These are phyloP conservation scores for Coleophora flavipennella DNA, from an alignment of 2,888 invertebrate species.

Conservation along the genomic window DNA sequence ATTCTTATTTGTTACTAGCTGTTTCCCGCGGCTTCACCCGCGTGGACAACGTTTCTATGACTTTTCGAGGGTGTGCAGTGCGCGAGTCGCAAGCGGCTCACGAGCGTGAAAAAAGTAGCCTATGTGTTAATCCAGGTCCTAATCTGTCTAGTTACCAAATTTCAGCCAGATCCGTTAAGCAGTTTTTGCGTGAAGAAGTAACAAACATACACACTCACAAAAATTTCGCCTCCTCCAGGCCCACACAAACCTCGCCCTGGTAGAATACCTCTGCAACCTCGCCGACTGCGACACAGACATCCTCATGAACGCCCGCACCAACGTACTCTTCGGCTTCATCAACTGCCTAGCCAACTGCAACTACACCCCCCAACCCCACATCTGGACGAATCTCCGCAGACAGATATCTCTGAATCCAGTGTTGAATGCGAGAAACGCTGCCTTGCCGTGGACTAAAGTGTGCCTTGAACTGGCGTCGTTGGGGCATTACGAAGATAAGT, in stretches of 20 bases:
- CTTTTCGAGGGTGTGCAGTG: too few species aligned
- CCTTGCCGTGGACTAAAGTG: slow-evolving; percentile 67
- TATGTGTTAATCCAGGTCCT: too few species aligned
- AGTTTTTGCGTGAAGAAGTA: too few species aligned
- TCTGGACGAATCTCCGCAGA: slow-evolving; percentile 31
- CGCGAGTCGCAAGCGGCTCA: too few species aligned
- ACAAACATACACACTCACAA: too few species aligned
- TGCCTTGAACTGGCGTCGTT: slow-evolving; percentile 72
- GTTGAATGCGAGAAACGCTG: slow-evolving; percentile 38
- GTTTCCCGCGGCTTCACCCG: too few species aligned
- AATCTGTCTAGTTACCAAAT: too few species aligned
- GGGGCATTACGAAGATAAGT: slow-evolving; percentile 67
- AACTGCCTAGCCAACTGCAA: slow-evolving; percentile 72
- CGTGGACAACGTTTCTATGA: too few species aligned
- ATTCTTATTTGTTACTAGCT: too few species aligned
- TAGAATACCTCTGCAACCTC: slow-evolving; percentile 71
- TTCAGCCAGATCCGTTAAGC: too few species aligned
- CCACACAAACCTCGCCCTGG: slow-evolving; percentile 69
- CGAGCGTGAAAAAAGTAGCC: too few species aligned
- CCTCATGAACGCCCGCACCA: slow-evolving; percentile 45
- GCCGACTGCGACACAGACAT: slow-evolving; percentile 48
- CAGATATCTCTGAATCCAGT: slow-evolving; percentile 52
- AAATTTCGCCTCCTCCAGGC: slow-evolving; percentile 39
- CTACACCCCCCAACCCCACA: slow-evolving; percentile 60
- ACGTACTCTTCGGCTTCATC: slow-evolving; percentile 61